Evolutionary conservation across 1,140 invertebrate genomes (phyloP).

Genomic region (Drosophila nigromelanica): DNA sequence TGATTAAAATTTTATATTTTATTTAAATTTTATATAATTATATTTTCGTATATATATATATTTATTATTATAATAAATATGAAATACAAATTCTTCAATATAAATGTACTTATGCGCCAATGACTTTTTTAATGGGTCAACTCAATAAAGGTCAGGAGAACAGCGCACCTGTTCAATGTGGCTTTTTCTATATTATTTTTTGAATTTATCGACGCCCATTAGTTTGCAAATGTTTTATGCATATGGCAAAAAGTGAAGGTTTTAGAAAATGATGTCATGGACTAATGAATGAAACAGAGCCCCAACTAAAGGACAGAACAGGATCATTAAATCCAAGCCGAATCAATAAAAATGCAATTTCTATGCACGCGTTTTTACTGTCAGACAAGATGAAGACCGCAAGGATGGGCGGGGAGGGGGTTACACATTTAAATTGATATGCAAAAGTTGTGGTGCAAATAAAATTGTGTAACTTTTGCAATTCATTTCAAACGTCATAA

Average conservation of each 20-base stretch:
- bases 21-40: too few relatives aligned
- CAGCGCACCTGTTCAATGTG: slow-evolving; percentile 25
- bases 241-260: slow-evolving; percentile 18
- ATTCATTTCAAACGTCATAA: slow-evolving; percentile 48
- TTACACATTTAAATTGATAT: slow-evolving; percentile 46
- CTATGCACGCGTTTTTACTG: slow-evolving; percentile 4
- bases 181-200: slow-evolving; percentile 6
- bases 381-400: slow-evolving; percentile 1
- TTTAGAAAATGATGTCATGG: slow-evolving; percentile 42
- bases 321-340: slow-evolving; percentile 32
- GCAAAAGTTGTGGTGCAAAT: slow-evolving; percentile 49
- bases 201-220: slow-evolving; percentile 16
- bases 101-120: background rate
- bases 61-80: too few relatives aligned
- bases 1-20: too few relatives aligned
- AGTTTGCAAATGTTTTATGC: slow-evolving; percentile 22
- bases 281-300: slow-evolving; percentile 6
- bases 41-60: too few relatives aligned
- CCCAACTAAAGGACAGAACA: background rate
- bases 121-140: slow-evolving; percentile 24
- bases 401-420: background rate
- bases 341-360: slow-evolving; percentile 56
- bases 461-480: slow-evolving; percentile 31
- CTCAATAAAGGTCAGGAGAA: slow-evolving; percentile 22
- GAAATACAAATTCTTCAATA: background rate